phyloP scores from a whole-genome alignment of 2,113 vertebrate species.

The Caloenas nicobarica region DNA sequence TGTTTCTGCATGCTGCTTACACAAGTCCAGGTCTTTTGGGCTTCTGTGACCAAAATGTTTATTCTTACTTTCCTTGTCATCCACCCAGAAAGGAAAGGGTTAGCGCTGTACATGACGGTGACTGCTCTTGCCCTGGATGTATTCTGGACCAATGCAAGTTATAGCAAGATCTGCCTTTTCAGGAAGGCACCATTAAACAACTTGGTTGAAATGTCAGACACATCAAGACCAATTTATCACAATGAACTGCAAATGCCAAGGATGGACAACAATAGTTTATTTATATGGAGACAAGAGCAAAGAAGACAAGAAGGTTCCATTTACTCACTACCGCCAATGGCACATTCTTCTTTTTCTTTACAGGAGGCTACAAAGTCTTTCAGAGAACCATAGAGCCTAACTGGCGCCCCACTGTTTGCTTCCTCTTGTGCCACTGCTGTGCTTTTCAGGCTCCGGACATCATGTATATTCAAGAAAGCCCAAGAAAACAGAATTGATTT shows the following conservation, averaged over 20 bases:
- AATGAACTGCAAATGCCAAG: slow-evolving; percentile 72
- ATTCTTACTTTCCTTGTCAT: neutral
- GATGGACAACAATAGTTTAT: slow-evolving; percentile 74
- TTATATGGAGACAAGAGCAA: slow-evolving; percentile 72
- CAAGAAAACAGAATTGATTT: slow-evolving; percentile 71
- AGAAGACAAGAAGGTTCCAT: slow-evolving; percentile 72
- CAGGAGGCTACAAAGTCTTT: slow-evolving; percentile 67
- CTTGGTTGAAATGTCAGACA: slow-evolving; percentile 72
- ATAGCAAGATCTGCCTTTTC: slow-evolving; percentile 51
- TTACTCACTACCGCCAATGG: slow-evolving; percentile 64
- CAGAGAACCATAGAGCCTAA: slow-evolving; percentile 64
- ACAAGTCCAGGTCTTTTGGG: neutral
- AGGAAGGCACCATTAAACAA: slow-evolving; percentile 60
- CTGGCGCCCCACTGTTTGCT: slow-evolving; percentile 74
- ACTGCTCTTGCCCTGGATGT: neutral
- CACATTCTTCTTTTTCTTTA: slow-evolving; percentile 71
- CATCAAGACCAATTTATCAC: slow-evolving; percentile 75
- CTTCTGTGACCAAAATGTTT: neutral
- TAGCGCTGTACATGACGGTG: neutral
- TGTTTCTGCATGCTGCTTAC: neutral
- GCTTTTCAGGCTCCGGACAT: slow-evolving; percentile 70
- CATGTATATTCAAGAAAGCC: slow-evolving; percentile 69
- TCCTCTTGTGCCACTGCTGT: slow-evolving; percentile 73
- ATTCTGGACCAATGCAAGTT: neutral
- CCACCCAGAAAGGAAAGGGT: slow-evolving; percentile 11